phyloP scores from a whole-genome alignment of 2,888 invertebrate genomes.

The Pammene aurita region DNA sequence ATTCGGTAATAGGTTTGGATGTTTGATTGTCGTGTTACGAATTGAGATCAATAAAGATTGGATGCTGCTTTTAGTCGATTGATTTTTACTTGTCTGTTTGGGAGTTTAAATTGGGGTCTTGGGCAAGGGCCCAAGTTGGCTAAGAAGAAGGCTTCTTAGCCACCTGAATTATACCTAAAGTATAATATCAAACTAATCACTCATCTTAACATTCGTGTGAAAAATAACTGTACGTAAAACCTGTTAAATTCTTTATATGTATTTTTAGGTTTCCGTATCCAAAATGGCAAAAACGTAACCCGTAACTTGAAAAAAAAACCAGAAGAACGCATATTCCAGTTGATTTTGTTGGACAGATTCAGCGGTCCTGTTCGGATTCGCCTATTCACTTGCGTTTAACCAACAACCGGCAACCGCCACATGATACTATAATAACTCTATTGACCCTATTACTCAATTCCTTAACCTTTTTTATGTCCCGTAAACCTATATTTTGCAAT shows the following conservation, averaged over 20 bases:
- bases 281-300: no score
- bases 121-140: no score
- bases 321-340: no score
- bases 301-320: no score
- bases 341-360: background rate
- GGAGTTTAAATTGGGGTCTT: background rate
- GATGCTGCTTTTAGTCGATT: conserved; percentile 17
- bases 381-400: background rate
- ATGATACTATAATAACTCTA: conserved; percentile 26
- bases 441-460: conserved; percentile 20
- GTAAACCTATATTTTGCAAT: conserved; percentile 36
- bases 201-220: no score
- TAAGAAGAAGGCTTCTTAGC: no score
- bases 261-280: no score
- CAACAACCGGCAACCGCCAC: conserved; percentile 3
- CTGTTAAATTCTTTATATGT: no score
- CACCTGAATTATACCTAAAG: background rate
- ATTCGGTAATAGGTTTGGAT: conserved; percentile 47
- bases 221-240: no score
- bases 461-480: background rate
- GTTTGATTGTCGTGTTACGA: conserved; percentile 23
- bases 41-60: conserved; percentile 27
- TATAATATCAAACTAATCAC: background rate
- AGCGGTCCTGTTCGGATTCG: background rate
- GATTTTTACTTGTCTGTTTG: conserved; percentile 21